phyloP scores from a whole-genome alignment of 2,113 vertebrate species.

The Gadus chalcogrammus region DNA sequence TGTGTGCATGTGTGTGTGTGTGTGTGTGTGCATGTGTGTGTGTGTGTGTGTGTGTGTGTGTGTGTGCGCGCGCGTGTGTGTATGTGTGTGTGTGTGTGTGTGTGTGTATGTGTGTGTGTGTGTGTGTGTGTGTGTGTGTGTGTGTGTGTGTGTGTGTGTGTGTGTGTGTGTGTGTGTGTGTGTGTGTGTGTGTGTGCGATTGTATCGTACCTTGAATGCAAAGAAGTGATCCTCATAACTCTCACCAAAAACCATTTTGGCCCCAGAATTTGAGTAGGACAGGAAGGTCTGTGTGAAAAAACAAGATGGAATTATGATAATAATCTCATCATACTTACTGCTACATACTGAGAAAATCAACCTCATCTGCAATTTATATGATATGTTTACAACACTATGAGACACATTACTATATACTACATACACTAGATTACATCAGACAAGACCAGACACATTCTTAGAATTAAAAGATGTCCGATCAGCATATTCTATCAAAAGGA shows the following conservation, averaged over 20 bases:
- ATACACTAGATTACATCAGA: too few relatives aligned
- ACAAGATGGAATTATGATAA: too few relatives aligned
- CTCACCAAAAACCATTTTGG: constrained; percentile 81
- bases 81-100: not conserved
- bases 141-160: not conserved
- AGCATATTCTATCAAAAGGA: too few relatives aligned
- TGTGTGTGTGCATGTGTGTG: not conserved
- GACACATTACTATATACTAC: too few relatives aligned
- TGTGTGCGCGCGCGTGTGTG: constrained; percentile 1
- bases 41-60: not conserved
- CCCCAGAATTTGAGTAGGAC: constrained; percentile 74
- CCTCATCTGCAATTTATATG: too few relatives aligned
- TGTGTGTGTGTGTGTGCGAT: not conserved
- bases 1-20: not conserved
- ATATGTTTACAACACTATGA: too few relatives aligned
- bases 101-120: not conserved
- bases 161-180: constrained; percentile 6
- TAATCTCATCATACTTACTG: too few relatives aligned
- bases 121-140: not conserved
- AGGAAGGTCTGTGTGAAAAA: constrained; percentile 63
- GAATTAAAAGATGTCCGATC: too few relatives aligned
- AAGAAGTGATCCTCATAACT: constrained; percentile 81
- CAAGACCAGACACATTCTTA: too few relatives aligned
- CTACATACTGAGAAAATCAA: too few relatives aligned
- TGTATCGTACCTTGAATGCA: constrained; percentile 79